phyloP scores from a whole-genome alignment of 2,888 invertebrate genomes.

The Pediacus dermestoides region DNA sequence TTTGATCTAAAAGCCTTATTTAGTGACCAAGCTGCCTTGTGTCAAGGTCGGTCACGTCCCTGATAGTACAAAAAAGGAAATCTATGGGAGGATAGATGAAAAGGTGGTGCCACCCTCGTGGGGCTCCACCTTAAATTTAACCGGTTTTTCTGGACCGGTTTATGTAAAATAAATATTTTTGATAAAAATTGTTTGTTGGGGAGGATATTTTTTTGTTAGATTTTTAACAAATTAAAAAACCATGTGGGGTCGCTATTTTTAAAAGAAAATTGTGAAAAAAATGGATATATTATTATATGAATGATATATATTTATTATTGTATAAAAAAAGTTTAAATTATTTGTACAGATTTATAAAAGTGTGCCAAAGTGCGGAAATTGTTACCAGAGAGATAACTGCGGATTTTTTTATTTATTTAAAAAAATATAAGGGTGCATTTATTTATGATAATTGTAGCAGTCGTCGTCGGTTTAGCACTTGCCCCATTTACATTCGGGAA shows the following conservation, averaged over 20 bases:
- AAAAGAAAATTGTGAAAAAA: conserved; percentile 45
- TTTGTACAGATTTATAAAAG: conserved; percentile 52
- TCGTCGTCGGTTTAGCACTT: conserved; percentile 34
- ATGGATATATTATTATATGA: conserved; percentile 49
- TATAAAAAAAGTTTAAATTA: conserved; percentile 52
- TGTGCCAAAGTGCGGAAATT: conserved; percentile 53
- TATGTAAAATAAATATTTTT: conserved; percentile 61
- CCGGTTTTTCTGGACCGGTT: conserved; percentile 23
- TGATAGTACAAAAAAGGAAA: conserved; percentile 47
- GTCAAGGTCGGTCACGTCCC: conserved; percentile 46
- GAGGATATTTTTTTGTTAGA: conserved; percentile 56
- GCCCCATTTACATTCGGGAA: conserved; percentile 40
- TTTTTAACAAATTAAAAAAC: conserved; percentile 47
- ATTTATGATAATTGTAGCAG: conserved; percentile 38
- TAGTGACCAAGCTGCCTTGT: conserved; percentile 35
- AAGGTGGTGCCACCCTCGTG: no score
- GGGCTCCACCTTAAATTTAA: conserved; percentile 4
- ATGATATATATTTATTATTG: conserved; percentile 50
- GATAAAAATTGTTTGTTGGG: conserved; percentile 62
- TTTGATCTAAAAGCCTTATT: background rate
- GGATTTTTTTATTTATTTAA: conserved; percentile 43
- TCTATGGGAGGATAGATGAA: conserved; percentile 48
- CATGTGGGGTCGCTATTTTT: conserved; percentile 49
- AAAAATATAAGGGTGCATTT: conserved; percentile 49
- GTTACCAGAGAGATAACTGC: conserved; percentile 47